Evolutionary conservation across 2,113 vertebrate species (phyloP).

Genomic region (Semnornis frantzii): DNA sequence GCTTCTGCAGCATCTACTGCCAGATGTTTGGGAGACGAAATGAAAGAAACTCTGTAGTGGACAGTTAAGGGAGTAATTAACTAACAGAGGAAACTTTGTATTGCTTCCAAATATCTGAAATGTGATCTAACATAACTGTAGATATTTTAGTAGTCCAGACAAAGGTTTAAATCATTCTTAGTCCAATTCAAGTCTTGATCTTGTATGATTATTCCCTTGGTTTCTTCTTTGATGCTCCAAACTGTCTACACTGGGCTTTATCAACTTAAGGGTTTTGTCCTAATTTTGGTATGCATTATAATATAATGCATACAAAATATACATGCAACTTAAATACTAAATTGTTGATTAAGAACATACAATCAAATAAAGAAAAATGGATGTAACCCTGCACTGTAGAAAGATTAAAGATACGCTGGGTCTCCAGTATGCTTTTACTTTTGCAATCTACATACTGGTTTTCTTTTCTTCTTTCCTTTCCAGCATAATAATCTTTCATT

Average conservation of each 20-base stretch:
- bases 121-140: neutral
- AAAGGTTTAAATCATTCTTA: constrained; percentile 9
- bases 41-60: constrained; percentile 57
- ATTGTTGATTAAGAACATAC: neutral
- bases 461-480: neutral
- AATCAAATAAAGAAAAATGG: neutral
- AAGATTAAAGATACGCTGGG: neutral
- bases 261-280: neutral
- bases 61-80: constrained; percentile 53
- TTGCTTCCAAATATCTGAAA: constrained; percentile 41
- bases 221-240: neutral
- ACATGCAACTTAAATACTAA: neutral
- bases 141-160: constrained; percentile 22
- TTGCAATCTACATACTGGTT: neutral
- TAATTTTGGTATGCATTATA: neutral
- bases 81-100: constrained; percentile 54
- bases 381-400: neutral
- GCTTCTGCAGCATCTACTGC: constrained; percentile 40
- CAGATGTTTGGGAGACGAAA: constrained; percentile 59
- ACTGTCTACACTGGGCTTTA: neutral
- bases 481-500: neutral
- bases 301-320: too few relatives aligned
- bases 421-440: neutral
- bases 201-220: neutral
- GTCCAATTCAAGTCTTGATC: neutral